Evolutionary conservation across 2,888 invertebrate genomes (phyloP), one percentile per base, ranked within the genome.

Genomic region (Netelia virgata): DNA sequence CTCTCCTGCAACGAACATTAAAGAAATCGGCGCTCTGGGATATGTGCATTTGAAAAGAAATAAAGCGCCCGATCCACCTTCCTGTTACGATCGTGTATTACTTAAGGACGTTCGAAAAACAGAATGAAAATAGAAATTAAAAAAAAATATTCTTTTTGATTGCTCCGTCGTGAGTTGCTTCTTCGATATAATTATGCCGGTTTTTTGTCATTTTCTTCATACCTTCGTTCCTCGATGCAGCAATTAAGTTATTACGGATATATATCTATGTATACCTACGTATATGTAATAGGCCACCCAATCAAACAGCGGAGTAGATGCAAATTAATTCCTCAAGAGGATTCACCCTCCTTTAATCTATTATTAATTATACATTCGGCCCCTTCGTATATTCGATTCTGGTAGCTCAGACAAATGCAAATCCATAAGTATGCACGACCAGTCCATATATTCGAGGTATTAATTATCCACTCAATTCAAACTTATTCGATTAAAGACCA

Each of bases 21-120:
- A 89, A 89, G 87, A 89, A 87, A 86, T 91, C 89, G 89, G 88
- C 89, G 89, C 87, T 83, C 86, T 82, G 50, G 75, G 82, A 76
- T 74, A 66, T 57, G 59, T 66, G 66, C 68, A 77, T 23, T 61
- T 50, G 57, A 63, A 75, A 75, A 73, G 50, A 63, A 68, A 82
- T 84, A 75, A 83, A 80, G 6, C 50, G 36, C 66, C 43, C 43
- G 66, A 78, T 82, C 72, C 80, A 76, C 83, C 80, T 77, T 83
- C 74, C 16, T 23, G 50, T 55, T 50, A 23, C 47, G 84, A 80
- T 73, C 77, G 73, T 74, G 69, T 59, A 73, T 11, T 14, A 47
- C 57, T 36, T 20, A 16, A 59, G 64, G 43, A 80, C 70, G 53
- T n/a, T 41, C 55, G 50, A 59, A 59, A 43, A 50, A 43, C 41